Percentiles rank a stretch among this genome's conserved stretches.
These are phyloP conservation scores for Notodonta ziczac DNA, from an alignment of 2,888 invertebrate genomes.

Conservation along the genomic window DNA sequence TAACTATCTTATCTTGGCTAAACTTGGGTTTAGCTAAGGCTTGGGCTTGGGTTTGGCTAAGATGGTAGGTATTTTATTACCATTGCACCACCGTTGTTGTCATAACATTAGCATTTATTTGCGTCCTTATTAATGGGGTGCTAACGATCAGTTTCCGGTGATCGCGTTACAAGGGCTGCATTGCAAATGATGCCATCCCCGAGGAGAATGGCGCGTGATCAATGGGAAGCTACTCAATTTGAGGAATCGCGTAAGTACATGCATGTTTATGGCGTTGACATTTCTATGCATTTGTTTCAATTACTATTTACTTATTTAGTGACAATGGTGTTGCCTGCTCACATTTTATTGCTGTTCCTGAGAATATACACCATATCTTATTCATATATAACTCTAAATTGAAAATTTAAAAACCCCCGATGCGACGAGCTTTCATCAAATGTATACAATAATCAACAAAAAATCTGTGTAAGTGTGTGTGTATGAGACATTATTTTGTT, in stretches of 20 bases:
- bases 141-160: slow-evolving; percentile 32
- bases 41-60: too few species aligned
- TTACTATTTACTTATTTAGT: slow-evolving; percentile 9
- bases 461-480: too few species aligned
- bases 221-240: slow-evolving; percentile 47
- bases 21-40: too few species aligned
- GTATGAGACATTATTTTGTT: too few species aligned
- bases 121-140: slow-evolving; percentile 11
- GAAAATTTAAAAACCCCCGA: too few species aligned
- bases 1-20: too few species aligned
- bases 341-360: too few species aligned
- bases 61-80: not conserved
- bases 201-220: slow-evolving; percentile 44
- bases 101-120: slow-evolving; percentile 9
- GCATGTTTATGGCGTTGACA: slow-evolving; percentile 28
- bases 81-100: not conserved
- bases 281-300: slow-evolving; percentile 32
- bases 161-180: slow-evolving; percentile 25
- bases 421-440: too few species aligned
- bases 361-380: too few species aligned
- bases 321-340: too few species aligned
- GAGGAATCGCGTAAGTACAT: slow-evolving; percentile 33
- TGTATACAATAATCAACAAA: too few species aligned
- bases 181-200: slow-evolving; percentile 35
- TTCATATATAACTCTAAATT: too few species aligned